phyloP scores from a whole-genome alignment of 64 coral and sea anemone species.

The Cladopsammia gracilis region DNA sequence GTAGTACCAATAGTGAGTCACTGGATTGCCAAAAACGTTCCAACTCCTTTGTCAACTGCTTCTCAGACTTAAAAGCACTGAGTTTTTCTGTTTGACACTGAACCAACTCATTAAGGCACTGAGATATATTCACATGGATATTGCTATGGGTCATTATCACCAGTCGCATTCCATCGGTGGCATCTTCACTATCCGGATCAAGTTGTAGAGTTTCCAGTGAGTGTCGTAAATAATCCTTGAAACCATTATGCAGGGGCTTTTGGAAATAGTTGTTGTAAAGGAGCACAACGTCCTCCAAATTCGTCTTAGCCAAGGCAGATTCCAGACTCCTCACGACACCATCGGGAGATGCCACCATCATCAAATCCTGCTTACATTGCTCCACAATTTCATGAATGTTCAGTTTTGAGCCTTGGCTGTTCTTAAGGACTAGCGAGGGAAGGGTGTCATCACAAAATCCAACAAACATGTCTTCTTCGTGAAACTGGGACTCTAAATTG shows the following conservation, averaged over 20 bases:
- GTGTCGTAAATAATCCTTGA: conserved; percentile 56
- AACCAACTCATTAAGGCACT: conserved; percentile 57
- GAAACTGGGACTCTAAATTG: conserved; percentile 51
- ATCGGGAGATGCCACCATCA: conserved; percentile 86
- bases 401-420: conserved; percentile 3
- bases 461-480: conserved; percentile 85
- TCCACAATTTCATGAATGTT: conserved; percentile 27
- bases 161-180: conserved; percentile 9
- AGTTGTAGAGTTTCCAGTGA: background rate
- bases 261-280: conserved; percentile 71
- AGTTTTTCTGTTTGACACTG: conserved; percentile 85
- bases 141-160: conserved; percentile 91
- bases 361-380: conserved; percentile 84
- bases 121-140: conserved; percentile 70
- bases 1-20: conserved; percentile 71
- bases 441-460: conserved; percentile 89
- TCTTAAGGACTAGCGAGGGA: conserved; percentile 77
- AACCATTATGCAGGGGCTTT: conserved; percentile 82
- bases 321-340: conserved; percentile 80
- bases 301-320: conserved; percentile 26
- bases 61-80: conserved; percentile 91
- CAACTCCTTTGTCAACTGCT: conserved; percentile 85
- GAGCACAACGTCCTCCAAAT: conserved; percentile 58
- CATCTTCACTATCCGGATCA: background rate
- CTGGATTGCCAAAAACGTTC: conserved; percentile 72